Percentiles rank a stretch among this genome's conserved stretches.
Evolutionary conservation across 2,113 vertebrate genomes (phyloP).

Genomic region (Myotis brandtii): DNA sequence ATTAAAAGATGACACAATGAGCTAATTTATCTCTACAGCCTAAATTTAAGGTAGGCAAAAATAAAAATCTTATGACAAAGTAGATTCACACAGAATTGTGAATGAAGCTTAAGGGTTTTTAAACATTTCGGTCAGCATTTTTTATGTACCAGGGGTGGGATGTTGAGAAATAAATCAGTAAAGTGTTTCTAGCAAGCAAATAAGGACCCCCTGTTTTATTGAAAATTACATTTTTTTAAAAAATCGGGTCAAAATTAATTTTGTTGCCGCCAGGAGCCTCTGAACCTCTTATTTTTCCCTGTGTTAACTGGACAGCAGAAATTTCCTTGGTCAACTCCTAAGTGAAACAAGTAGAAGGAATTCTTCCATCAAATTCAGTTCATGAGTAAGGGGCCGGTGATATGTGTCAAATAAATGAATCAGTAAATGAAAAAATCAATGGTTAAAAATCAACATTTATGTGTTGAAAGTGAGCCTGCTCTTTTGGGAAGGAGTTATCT

Average conservation of each 20-base stretch:
- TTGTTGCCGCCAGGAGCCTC: background rate
- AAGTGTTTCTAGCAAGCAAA: constrained; percentile 40
- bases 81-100: constrained; percentile 65
- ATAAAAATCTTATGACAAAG: constrained; percentile 64
- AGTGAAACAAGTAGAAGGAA: constrained; percentile 25
- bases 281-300: background rate
- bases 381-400: background rate
- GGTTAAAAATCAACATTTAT: background rate
- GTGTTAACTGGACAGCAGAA: background rate
- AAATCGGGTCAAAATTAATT: constrained; percentile 33
- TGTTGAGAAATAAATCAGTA: constrained; percentile 46
- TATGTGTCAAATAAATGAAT: constrained; percentile 25
- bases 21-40: background rate
- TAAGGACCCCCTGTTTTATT: background rate
- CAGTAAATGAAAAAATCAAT: background rate
- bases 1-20: background rate
- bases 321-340: background rate
- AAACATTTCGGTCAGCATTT: constrained; percentile 40
- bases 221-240: constrained; percentile 22
- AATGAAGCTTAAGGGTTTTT: constrained; percentile 57
- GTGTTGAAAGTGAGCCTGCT: background rate
- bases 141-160: background rate
- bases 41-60: constrained; percentile 58
- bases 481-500: background rate
- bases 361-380: constrained; percentile 3